Evolutionary conservation across 2,113 vertebrate genomes (phyloP), one percentile per base, ranked within the genome.

Genomic region (Rutilus rutilus): DNA sequence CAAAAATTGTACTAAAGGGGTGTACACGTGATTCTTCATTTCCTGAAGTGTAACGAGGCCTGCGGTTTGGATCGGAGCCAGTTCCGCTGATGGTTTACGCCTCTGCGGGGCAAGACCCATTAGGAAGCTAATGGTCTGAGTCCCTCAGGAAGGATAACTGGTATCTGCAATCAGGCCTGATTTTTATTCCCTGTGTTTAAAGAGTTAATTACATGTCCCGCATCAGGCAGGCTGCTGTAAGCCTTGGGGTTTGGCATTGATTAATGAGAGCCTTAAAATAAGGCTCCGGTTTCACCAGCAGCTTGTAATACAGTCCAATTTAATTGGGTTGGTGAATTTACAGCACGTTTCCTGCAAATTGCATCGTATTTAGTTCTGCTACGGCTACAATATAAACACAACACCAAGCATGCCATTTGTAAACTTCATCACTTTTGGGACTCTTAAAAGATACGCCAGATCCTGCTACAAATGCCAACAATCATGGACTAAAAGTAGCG

Each of bases 91-190:
- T 57, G 78, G 67, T 86, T 82, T 71, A 30, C 19, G 52, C 67
- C 79, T 87, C 84, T 64, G 27, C n/a, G 52, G 60, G 50, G 73
- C 59, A 82, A 71, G 47, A 33, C 73, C 84, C 85, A 89, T 91
- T 90, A 92, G 86, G 84, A 86, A 81, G 86, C 80, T 91, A 92
- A 93, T 92, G 89, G 89, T 91, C 82, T 87, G 85, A 19, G 78
- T 27, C 80, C 84, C 88, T 88, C 87, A 90, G 79, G 89, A 74
- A 86, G 82, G 88, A 93, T 91, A 88, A 89, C 88, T 90, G 90
- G 89, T 90, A 89, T 85, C 88, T 64, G 42, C 82, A 91, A 93
- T 93, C 90, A 92, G 84, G 87, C 77, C 85, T 83, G 79, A 84
- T 87, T 85, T 85, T 78, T 69, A 33, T 42, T 78, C 17, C n/a